These are phyloP conservation scores for Rhynchopsitta pachyrhyncha DNA, from an alignment of 2,113 vertebrate species.

Conservation along the genomic window DNA sequence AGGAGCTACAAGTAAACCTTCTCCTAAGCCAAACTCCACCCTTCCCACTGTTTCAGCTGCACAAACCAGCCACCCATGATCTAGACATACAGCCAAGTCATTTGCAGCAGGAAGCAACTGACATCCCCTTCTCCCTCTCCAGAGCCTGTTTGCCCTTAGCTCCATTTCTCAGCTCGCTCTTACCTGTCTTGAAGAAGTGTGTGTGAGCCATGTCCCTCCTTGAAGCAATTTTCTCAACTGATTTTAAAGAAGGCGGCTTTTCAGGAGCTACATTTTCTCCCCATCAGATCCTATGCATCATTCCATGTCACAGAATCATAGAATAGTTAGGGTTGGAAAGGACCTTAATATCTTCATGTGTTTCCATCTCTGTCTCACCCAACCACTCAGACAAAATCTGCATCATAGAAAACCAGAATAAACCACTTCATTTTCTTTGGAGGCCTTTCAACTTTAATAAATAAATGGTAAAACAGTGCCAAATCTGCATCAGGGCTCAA, in stretches of 20 bases:
- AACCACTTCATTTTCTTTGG: not conserved
- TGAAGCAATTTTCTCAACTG: not conserved
- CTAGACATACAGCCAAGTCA: not conserved
- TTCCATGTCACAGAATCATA: not conserved
- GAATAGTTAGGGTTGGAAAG: not conserved
- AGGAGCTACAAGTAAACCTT: not conserved
- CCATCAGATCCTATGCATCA: not conserved
- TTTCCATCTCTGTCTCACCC: not conserved
- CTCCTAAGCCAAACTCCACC: not conserved
- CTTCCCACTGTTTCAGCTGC: not conserved
- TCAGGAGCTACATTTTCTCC: not conserved
- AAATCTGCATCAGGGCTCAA: not conserved
- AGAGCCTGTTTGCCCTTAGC: not conserved
- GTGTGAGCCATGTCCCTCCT: not conserved
- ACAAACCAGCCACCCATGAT: fast-evolving
- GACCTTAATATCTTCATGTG: not conserved
- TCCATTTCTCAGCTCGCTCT: not conserved
- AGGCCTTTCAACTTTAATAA: slow-evolving; percentile 33
- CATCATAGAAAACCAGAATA: not conserved
- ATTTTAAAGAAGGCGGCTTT: not conserved
- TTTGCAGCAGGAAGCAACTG: not conserved
- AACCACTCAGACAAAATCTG: not conserved
- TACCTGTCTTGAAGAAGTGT: fast-evolving
- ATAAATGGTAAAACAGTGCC: not conserved
- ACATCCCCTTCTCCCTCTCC: not conserved